Evolutionary conservation across 2,797 vertebrate genomes (phyloP).

Genomic region (Hemibagrus guttatus): DNA sequence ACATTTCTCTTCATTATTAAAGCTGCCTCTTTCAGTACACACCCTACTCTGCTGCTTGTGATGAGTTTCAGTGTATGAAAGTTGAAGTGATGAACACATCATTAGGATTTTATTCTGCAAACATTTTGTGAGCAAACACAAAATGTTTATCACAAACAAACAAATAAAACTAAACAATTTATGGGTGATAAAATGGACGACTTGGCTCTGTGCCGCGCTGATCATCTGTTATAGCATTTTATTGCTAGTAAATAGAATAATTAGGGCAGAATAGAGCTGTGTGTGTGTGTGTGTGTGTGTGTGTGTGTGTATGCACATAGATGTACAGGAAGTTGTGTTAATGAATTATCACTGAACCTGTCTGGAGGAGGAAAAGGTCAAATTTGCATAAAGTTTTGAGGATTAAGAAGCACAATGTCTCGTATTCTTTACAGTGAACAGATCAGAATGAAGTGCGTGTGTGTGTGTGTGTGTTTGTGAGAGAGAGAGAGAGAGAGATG

Average conservation of each 20-base stretch:
- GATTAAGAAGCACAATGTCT: neutral
- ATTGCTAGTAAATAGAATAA: neutral
- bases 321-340: constrained; percentile 7
- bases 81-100: too few species aligned
- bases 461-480: neutral
- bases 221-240: neutral
- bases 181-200: neutral
- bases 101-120: neutral
- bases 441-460: neutral
- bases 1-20: neutral
- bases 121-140: neutral
- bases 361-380: constrained; percentile 1
- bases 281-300: constrained; percentile 1
- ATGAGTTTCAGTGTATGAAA: too few species aligned
- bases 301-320: neutral
- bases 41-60: too few species aligned
- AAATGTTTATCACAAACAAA: too few species aligned
- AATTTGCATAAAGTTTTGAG: constrained; percentile 5
- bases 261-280: neutral
- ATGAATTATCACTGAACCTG: neutral
- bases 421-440: neutral
- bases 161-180: neutral
- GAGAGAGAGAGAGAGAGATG: neutral
- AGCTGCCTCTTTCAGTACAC: neutral
- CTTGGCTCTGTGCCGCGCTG: neutral